Base-by-base conservation (phyloP, 2,888 invertebrate species). In the Hydroisotoma schaefferi region DNA sequence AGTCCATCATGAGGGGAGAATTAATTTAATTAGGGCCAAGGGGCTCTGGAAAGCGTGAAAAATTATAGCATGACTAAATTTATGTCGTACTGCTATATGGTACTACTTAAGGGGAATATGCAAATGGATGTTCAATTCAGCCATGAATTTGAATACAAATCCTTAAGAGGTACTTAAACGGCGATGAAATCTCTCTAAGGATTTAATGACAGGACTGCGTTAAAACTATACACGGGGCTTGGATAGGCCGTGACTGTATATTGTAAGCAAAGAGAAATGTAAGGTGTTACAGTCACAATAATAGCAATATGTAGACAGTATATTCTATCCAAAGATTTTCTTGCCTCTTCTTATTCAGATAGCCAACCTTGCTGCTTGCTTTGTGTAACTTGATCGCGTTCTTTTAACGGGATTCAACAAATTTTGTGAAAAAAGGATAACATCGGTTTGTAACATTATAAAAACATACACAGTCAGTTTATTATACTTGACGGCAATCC, bases 31-130 rank as follows among this genome's bases (percentile, higher is more conserved):
- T 28, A 48, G 48, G 6, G 27, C 22, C 25, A 25, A 25, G 46
- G 46, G 20, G 46, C 22, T 23, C 12, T 12, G 5, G 46, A 18
- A 20, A 46, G 46, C 20, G 25, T 23, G 46, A 46, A 46, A 46
- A 46, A 46, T 46, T n/a, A 26, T 20, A 52, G 51, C 28, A 26
- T 49, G 49, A 49, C 49, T 37, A 53, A 53, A 53, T 53, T 53
- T 18, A 53, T 40, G 40, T 23, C 37, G 25, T 52, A 40, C 27
- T n/a, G 28, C 29, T 49, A n/a, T 25, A 43, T 18, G 6, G 6
- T 43, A 43, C 26, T 40, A 37, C 23, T 53, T 53, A 25, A 53
- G 38, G 53, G 22, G 43, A 53, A 53, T 52, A 52, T 53, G 53
- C 53, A 53, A 53, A 53, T 53, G 38, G 22, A 25, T 53, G 26